Conservation (phyloP, 2,113 vertebrate genomes). For the Noturus placidus region DNA sequence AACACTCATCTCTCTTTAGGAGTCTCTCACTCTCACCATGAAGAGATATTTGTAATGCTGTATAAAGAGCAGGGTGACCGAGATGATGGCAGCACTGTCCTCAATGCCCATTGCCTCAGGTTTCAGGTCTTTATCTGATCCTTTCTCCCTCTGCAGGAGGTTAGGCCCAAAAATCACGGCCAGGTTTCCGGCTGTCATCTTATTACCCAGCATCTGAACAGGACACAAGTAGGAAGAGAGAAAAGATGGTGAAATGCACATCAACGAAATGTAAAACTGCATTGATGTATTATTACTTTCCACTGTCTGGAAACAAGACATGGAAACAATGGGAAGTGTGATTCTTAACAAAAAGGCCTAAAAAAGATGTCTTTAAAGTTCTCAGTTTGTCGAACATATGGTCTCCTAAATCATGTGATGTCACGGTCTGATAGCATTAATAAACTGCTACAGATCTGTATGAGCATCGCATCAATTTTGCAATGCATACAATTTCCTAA, state of each 20-base stretch:
- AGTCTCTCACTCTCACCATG: conserved; percentile 66
- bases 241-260: not conserved
- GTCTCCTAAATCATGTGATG: not conserved
- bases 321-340: not conserved
- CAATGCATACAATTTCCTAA: not conserved
- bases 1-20: not conserved
- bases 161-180: conserved; percentile 90
- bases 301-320: not conserved
- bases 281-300: not conserved
- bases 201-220: conserved; percentile 85
- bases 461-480: no score
- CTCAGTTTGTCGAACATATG: not conserved
- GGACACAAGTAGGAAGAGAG: not conserved
- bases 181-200: conserved; percentile 89
- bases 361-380: not conserved
- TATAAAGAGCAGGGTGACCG: conserved; percentile 80
- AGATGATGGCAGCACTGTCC: conserved; percentile 83
- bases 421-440: not conserved
- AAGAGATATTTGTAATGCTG: conserved; percentile 84
- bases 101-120: conserved; percentile 74
- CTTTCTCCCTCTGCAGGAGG: conserved; percentile 80
- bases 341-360: not conserved
- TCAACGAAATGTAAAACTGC: not conserved
- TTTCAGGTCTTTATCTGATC: conserved; percentile 70
- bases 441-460: not conserved